Conservation (phyloP, 1,140 invertebrate species). For the Drosophila truncata region DNA sequence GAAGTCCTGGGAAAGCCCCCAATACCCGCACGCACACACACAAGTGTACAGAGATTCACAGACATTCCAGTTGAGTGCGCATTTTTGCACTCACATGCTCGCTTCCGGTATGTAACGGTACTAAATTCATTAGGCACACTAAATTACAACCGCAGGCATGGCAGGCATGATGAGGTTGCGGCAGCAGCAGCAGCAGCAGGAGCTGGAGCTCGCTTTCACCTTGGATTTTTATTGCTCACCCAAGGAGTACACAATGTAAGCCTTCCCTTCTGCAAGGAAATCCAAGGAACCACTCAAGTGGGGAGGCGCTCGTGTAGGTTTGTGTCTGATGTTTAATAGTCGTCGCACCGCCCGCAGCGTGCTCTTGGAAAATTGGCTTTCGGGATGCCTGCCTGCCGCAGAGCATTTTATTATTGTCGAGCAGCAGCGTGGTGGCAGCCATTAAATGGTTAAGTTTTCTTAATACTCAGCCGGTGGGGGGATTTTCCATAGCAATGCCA, state of each 20-base stretch:
- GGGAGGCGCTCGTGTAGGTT: not conserved
- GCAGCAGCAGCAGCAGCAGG: constrained; percentile 1
- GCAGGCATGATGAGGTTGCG: constrained; percentile 58
- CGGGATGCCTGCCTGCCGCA: constrained; percentile 65
- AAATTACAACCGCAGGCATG: constrained; percentile 77
- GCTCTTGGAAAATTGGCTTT: constrained; percentile 78
- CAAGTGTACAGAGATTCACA: constrained; percentile 27
- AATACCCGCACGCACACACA: constrained; percentile 23
- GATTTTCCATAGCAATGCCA: constrained; percentile 65
- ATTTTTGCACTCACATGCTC: constrained; percentile 81
- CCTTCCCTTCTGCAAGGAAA: constrained; percentile 17
- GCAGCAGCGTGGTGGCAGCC: constrained; percentile 6
- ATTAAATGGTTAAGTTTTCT: constrained; percentile 75
- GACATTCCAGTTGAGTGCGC: constrained; percentile 71
- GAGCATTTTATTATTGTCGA: constrained; percentile 57
- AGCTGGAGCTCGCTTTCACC: constrained; percentile 18
- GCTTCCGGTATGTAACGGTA: constrained; percentile 78
- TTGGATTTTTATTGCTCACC: constrained; percentile 47
- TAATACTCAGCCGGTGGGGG: constrained; percentile 64
- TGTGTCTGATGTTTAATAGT: constrained; percentile 68
- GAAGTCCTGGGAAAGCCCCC: constrained; percentile 11
- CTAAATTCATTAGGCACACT: constrained; percentile 84
- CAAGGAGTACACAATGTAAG: constrained; percentile 58
- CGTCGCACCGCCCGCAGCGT: constrained; percentile 64
- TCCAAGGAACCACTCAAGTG: not conserved